Conservation (phyloP, 1,140 invertebrate genomes). For the Panonychus citri region DNA sequence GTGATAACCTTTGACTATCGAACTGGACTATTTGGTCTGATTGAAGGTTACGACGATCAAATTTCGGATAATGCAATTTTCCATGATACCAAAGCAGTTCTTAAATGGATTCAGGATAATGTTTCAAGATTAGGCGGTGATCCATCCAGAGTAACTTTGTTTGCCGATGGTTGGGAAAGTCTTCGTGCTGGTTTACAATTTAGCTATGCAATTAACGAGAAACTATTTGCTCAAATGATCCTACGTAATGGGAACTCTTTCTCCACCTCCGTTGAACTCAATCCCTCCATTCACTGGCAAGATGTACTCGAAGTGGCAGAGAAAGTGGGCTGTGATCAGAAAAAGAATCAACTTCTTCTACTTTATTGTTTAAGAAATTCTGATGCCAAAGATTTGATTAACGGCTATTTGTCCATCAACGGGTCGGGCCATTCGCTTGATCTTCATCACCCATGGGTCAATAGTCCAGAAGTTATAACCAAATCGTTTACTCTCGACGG, state of each 20-base stretch:
- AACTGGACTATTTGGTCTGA: conserved; percentile 43
- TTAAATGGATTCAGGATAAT: conserved; percentile 38
- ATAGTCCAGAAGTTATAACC: too few relatives aligned
- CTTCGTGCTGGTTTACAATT: not conserved
- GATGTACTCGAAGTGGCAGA: not conserved
- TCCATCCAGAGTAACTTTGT: conserved; percentile 28
- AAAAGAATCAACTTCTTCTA: not conserved
- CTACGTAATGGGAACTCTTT: not conserved
- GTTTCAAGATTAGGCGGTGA: conserved; percentile 57
- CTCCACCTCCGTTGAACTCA: not conserved
- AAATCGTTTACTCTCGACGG: too few relatives aligned
- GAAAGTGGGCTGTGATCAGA: not conserved
- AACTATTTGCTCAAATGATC: not conserved
- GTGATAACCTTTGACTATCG: conserved; percentile 45
- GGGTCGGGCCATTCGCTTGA: too few relatives aligned
- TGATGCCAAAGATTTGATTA: not conserved
- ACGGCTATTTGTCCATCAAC: not conserved
- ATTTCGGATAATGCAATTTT: not conserved
- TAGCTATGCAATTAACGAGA: not conserved
- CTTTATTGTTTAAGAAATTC: not conserved
- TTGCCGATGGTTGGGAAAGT: conserved; percentile 19
- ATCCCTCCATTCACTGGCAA: not conserved
- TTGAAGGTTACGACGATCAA: conserved; percentile 19
- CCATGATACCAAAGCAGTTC: not conserved
- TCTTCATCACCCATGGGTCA: too few relatives aligned